Evolutionary conservation across 1,140 invertebrate genomes (phyloP).

Genomic region (Grapholita molesta): DNA sequence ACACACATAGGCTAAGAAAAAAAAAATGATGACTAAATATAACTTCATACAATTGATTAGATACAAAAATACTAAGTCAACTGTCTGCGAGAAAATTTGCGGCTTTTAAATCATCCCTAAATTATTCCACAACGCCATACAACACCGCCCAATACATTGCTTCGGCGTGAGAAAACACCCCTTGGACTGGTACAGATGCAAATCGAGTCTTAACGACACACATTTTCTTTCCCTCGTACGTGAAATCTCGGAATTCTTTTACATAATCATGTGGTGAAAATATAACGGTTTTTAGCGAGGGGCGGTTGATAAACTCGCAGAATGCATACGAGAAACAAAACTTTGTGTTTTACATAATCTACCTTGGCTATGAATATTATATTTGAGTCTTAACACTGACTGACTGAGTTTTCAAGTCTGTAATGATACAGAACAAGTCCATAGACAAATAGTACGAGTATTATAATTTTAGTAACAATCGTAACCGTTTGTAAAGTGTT

Average conservation of each 20-base stretch:
- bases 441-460: no score
- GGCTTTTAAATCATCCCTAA: slow-evolving; percentile 7
- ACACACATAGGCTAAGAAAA: no score
- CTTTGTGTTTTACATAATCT: slow-evolving; percentile 71
- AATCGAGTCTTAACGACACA: slow-evolving; percentile 69
- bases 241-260: slow-evolving; percentile 71
- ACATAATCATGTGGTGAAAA: slow-evolving; percentile 77
- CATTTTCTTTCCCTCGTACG: slow-evolving; percentile 57
- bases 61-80: neutral
- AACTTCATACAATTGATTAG: no score
- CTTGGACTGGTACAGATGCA: slow-evolving; percentile 51
- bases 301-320: slow-evolving; percentile 58
- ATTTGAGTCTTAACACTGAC: neutral
- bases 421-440: no score
- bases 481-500: no score
- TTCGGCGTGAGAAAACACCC: slow-evolving; percentile 39
- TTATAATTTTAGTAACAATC: no score
- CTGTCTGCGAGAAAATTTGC: neutral
- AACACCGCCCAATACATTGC: slow-evolving; percentile 23
- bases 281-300: slow-evolving; percentile 73
- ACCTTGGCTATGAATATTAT: slow-evolving; percentile 10
- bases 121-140: slow-evolving; percentile 22
- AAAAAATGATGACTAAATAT: no score
- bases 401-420: no score
- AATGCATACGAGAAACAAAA: slow-evolving; percentile 57